A percentile compares a stretch with the other conserved stretches of the same genome.
These are phyloP conservation scores for Neodiprion lecontei DNA, from an alignment of 1,140 invertebrate species.

Conservation along the genomic window DNA sequence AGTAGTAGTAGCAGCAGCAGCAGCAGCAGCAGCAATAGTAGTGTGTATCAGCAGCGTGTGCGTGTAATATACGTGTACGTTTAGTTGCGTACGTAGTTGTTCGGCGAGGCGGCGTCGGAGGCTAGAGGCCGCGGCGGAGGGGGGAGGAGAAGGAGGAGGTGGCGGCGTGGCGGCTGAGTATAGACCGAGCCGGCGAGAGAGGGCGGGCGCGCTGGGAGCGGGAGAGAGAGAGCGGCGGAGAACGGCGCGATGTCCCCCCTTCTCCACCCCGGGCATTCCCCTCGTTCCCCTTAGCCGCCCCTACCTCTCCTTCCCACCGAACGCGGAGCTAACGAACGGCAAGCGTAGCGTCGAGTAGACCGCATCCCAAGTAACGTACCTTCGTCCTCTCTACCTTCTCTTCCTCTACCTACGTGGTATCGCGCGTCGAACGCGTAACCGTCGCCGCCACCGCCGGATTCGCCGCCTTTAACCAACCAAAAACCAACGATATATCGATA, in stretches of 20 bases:
- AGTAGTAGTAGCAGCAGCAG: too few species aligned
- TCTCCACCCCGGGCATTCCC: conserved; percentile 37
- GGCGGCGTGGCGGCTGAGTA: conserved; percentile 17
- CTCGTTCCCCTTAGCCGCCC: conserved; percentile 26
- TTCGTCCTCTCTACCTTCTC: conserved; percentile 29
- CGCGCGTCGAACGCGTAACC: conserved; percentile 7
- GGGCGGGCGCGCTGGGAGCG: conserved; percentile 2
- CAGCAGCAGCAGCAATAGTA: too few species aligned
- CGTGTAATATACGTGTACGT: too few species aligned
- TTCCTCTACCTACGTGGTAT: neutral
- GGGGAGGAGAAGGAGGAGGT: conserved; percentile 25
- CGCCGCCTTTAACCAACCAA: conserved; percentile 8
- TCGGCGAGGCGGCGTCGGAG: neutral
- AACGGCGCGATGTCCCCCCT: conserved; percentile 45
- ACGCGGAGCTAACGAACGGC: conserved; percentile 57
- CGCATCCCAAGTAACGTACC: conserved; percentile 58
- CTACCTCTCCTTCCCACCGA: conserved; percentile 35
- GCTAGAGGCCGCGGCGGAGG: neutral
- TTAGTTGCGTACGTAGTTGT: neutral
- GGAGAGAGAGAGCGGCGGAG: conserved; percentile 33
- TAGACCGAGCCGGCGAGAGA: conserved; percentile 9
- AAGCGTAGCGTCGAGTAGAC: conserved; percentile 60
- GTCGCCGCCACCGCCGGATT: conserved; percentile 1
- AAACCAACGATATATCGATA: conserved; percentile 6
- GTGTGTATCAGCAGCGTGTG: too few species aligned